Base-by-base conservation (phyloP, 2,888 invertebrate genomes). In the Andricus quercusramuli region DNA sequence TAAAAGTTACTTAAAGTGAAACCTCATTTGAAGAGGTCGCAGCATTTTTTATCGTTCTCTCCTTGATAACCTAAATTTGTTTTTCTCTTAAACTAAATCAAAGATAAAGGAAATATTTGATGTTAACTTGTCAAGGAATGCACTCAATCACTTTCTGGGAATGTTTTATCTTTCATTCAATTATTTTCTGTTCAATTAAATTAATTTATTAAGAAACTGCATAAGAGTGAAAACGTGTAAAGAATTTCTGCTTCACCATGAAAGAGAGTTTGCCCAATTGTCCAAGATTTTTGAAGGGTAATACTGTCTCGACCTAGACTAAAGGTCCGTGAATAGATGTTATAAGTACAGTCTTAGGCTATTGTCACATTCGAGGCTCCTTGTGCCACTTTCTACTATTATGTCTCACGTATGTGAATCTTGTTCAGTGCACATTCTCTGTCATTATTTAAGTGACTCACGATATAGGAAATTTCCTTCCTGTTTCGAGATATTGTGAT, bases 321-420 rank as follows among this genome's bases (percentile, higher is more conserved):
- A 47, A 70, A 81, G 74, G 79, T 79, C 74, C 78, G 37, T 79
- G 78, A 80, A 81, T 79, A 80, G 78, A 76, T 44, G 56, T 66
- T 77, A 47, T 77, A 82, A 80, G 82, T 74, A 74, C 82, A 82
- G 78, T 84, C 83, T 83, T 80, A 78, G 80, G 83, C 84, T 78
- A 84, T 82, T 84, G 83, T 84, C 84, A 83, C 68, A 79, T 76
- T 82, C 82, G 83, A 84, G 83, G 82, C 64, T 78, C 66, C 84
- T 80, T 84, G 84, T 84, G 78, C 84, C 29, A 83, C 83, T 84
- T 84, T 84, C 83, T 83, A 82, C 62, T 25, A 78, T 51, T 32
- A 78, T 22, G 37, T 56, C 51, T 74, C 74, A 56, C 32, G 22
- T 79, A 47, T 77, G 62, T 78, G 29, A 74, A 78, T 37, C 37